These are phyloP conservation scores for Drosophila pallidifrons DNA, from an alignment of 1,140 invertebrate species.

Conservation along the genomic window DNA sequence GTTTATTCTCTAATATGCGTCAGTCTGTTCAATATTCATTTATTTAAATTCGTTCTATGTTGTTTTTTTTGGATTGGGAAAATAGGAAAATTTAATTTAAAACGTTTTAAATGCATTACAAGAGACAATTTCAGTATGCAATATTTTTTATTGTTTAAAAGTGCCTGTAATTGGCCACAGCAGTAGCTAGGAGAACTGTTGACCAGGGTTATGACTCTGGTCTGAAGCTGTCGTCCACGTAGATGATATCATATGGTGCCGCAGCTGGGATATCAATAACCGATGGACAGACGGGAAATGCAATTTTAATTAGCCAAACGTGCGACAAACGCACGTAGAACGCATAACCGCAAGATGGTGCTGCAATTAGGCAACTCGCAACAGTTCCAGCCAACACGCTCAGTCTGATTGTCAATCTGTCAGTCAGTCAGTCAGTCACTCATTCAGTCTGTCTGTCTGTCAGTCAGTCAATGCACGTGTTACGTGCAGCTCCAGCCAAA, in stretches of 20 bases:
- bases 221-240: constrained; percentile 6
- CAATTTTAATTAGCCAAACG: constrained; percentile 81
- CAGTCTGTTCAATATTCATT: constrained; percentile 1
- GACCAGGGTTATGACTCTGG: not conserved
- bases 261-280: constrained; percentile 71
- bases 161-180: constrained; percentile 10
- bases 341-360: constrained; percentile 79
- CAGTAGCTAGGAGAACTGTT: not conserved
- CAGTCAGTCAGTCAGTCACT: constrained; percentile 38
- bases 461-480: constrained; percentile 5
- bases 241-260: constrained; percentile 31
- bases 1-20: not conserved
- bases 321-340: constrained; percentile 80
- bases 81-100: not conserved
- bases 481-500: constrained; percentile 71
- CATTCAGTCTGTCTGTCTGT: constrained; percentile 54
- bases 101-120: not conserved
- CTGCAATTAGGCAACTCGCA: constrained; percentile 71
- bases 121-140: not conserved
- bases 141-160: not conserved
- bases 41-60: constrained; percentile 1
- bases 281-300: constrained; percentile 63
- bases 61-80: too few species aligned
- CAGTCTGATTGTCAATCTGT: constrained; percentile 39
- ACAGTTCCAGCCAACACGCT: not conserved